These are phyloP conservation scores for Leucoma salicis DNA, from an alignment of 2,888 invertebrate species.

Conservation along the genomic window DNA sequence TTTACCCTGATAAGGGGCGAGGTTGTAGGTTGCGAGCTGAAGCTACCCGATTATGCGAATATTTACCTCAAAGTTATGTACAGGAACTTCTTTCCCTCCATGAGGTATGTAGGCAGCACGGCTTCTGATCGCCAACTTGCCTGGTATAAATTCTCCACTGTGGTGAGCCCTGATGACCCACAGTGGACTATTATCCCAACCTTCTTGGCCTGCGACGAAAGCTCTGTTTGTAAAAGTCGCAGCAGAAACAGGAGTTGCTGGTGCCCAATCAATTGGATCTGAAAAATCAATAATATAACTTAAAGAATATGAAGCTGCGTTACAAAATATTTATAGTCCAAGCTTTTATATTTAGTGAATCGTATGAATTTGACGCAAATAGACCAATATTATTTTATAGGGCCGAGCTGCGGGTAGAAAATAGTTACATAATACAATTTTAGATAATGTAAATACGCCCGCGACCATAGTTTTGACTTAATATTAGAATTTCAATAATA, in stretches of 20 bases:
- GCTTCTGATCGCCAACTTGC: constrained; percentile 67
- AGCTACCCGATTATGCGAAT: too few species aligned
- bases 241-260: constrained; percentile 50
- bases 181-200: constrained; percentile 69
- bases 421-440: too few species aligned
- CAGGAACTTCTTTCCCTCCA: constrained; percentile 61
- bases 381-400: too few species aligned
- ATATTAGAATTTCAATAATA: neutral
- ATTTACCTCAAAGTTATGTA: constrained; percentile 71
- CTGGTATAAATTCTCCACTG: constrained; percentile 64
- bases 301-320: neutral
- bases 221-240: constrained; percentile 49
- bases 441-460: too few species aligned
- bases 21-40: too few species aligned
- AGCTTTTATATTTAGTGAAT: too few species aligned
- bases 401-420: too few species aligned
- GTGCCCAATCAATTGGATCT: constrained; percentile 55
- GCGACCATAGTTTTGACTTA: too few species aligned
- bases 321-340: too few species aligned
- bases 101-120: constrained; percentile 62
- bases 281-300: neutral
- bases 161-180: constrained; percentile 71
- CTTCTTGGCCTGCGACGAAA: constrained; percentile 65
- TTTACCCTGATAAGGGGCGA: too few species aligned
- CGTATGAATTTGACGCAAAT: too few species aligned